Base-by-base conservation (phyloP, 2,888 invertebrate genomes). In the Drosophila nr. medialis region DNA sequence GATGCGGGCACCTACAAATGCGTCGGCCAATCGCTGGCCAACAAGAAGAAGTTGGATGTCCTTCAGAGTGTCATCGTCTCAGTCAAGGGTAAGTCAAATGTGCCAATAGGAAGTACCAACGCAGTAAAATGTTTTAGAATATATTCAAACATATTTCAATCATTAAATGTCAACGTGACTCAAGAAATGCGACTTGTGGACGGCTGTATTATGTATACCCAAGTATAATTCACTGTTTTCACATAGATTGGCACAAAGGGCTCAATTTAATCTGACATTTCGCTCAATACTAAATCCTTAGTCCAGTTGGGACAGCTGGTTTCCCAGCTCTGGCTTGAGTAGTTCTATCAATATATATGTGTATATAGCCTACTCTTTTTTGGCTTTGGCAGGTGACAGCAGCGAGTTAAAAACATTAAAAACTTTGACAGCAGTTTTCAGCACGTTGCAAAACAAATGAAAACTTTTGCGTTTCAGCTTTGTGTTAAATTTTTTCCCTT, bases 1-100 rank as follows among this genome's bases (percentile, higher is more conserved):
- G 96, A 96, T 90, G 96, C 96, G 36, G 96, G 96, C 24, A 95
- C 95, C 86, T 96, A 96, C 92, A 94, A 96, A 80, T 96, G 96
- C 92, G 95, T 96, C 51, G 95, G 93, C 38, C 93, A 93, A 73
- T 92, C 93, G 48, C 75, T 92, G 62, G 86, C 90, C 72, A 93
- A 94, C 62, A 93, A 94, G 71, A 93, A 94, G 81, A 93, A 94
- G 86, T 88, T 94, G 62, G 94, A 95, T 83, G 93, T 94, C 40
- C 91, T 95, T 62, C 93, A 94, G 81, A 94, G 94, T 61, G 93
- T 94, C 51, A 93, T 94, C 78, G 91, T 95, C 48, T 91, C 93
- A 45, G 94, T 95, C 36, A 94, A 94, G 91, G 95, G 95, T 95
- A 90, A 93, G 94, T 91, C 8, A 15, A 55, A 32, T 27, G 13